phyloP scores from a whole-genome alignment of 2,888 invertebrate species.

The Andrena praecox region DNA sequence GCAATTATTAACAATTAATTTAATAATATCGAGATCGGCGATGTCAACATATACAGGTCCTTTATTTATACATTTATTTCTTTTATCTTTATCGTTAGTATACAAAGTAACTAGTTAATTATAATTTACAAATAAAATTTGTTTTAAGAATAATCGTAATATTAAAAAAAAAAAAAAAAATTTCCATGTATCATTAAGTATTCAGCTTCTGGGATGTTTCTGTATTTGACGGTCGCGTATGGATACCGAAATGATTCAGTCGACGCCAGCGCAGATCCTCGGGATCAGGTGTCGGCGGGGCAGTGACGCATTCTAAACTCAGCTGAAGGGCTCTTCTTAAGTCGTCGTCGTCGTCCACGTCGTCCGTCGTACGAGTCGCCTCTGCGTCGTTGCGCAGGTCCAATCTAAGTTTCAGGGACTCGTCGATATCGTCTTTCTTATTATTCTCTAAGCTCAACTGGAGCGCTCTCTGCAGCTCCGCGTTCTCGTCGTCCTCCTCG shows the following conservation, averaged over 20 bases:
- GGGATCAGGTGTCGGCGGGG: slow-evolving; percentile 82
- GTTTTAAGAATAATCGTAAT: slow-evolving; percentile 66
- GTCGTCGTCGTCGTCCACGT: slow-evolving; percentile 84
- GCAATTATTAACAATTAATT: slow-evolving; percentile 20
- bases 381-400: slow-evolving; percentile 65
- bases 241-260: slow-evolving; percentile 75
- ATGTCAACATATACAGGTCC: slow-evolving; percentile 47
- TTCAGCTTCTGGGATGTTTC: slow-evolving; percentile 81
- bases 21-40: slow-evolving; percentile 8
- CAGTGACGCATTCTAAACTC: slow-evolving; percentile 84
- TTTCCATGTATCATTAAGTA: slow-evolving; percentile 78
- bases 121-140: slow-evolving; percentile 73
- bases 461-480: slow-evolving; percentile 86
- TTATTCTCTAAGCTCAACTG: slow-evolving; percentile 85
- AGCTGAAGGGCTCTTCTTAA: slow-evolving; percentile 85
- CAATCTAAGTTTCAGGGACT: slow-evolving; percentile 73
- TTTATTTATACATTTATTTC: slow-evolving; percentile 60
- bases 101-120: slow-evolving; percentile 72
- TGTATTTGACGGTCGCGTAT: slow-evolving; percentile 73
- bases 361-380: slow-evolving; percentile 58
- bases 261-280: slow-evolving; percentile 81
- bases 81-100: slow-evolving; percentile 66
- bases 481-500: slow-evolving; percentile 83
- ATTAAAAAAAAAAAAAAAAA: slow-evolving; percentile 63
- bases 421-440: slow-evolving; percentile 69